These are phyloP conservation scores for Rhinoptilus africanus DNA, from an alignment of 2,113 vertebrate genomes.

Conservation along the genomic window DNA sequence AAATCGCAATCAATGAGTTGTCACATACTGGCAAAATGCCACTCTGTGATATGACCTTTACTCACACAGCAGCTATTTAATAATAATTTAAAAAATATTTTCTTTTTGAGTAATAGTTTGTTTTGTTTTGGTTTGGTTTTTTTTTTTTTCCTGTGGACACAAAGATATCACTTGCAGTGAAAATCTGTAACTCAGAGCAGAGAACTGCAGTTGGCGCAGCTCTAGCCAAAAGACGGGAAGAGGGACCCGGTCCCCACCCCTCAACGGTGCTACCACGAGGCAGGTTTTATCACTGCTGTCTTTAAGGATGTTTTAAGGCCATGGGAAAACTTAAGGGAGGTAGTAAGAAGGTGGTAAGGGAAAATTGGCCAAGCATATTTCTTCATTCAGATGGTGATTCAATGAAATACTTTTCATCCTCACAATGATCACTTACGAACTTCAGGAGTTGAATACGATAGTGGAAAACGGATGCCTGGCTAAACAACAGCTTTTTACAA, in stretches of 20 bases:
- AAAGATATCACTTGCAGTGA: not conserved
- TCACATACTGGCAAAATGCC: slow-evolving; percentile 74
- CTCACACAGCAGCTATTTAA: slow-evolving; percentile 60
- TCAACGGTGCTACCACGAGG: not conserved
- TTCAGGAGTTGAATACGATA: not conserved
- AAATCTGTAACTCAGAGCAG: not conserved
- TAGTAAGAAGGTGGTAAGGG: not conserved
- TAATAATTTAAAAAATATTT: slow-evolving; percentile 43
- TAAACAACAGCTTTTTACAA: not conserved
- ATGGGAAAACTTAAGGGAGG: not conserved
- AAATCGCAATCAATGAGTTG: slow-evolving; percentile 76
- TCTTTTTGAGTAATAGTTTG: slow-evolving; percentile 36
- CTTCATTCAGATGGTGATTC: not conserved
- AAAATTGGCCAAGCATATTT: not conserved
- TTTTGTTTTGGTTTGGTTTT: not conserved
- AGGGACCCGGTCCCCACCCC: not conserved
- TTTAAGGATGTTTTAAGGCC: not conserved
- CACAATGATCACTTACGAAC: not conserved
- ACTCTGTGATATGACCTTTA: slow-evolving; percentile 73
- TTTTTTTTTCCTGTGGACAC: too few relatives aligned
- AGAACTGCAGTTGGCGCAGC: not conserved
- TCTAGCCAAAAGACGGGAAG: not conserved
- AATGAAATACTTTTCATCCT: not conserved
- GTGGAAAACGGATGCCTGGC: not conserved
- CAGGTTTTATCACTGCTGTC: not conserved